Base-by-base conservation (phyloP, 92 coral and sea anemone genomes). In the Porites rus region DNA sequence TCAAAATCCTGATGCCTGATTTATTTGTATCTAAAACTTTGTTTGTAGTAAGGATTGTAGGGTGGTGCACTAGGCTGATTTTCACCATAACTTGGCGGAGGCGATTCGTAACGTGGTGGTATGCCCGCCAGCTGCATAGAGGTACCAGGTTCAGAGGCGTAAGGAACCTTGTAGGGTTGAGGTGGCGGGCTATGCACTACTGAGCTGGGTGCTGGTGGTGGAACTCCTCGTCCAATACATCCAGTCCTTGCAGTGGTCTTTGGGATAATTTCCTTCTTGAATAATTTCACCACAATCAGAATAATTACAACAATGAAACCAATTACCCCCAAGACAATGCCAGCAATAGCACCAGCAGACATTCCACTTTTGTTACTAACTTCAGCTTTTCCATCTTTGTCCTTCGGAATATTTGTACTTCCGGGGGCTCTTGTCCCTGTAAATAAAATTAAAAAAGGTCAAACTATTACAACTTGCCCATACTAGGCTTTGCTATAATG, bases 371-470 rank as follows among this genome's bases (percentile, higher is more conserved):
- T 52, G n/a, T 56, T 67, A 19, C 67, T 60, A 13, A 18, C 74
- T 3, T 65, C 68, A 25, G 16, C 74, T 3, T 65, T 66, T 24
- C 31, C 84, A 43, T n/a, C 24, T 19, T 38, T 14, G 43, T 60
- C 18, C 25, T 2, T 60, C 18, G 69, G 74, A 22, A 22, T 38
- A 7, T 77, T 12, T 11, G 60, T 18, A 51, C 67, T 69, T 79
- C 75, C 84, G 31, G 84, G 84, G 22, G 84, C 71, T 28, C 43
- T 61, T 24, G 84, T 67, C 10, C 84, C 84, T 79, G 58, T 8
- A 53, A 8, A 20, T n/a, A 1, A 7, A 20, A 21, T 12, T 0
- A 8, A 6, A 3, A 18, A 18, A 2, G 18, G 13, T 14, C 11
- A 56, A 10, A 56, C 61, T 56, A 10, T 10, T 10, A 11, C 61